A percentile compares a stretch with the other conserved stretches of the same genome.
Evolutionary conservation across 2,113 vertebrate genomes (phyloP).

Genomic region (Ahaetulla prasina): DNA sequence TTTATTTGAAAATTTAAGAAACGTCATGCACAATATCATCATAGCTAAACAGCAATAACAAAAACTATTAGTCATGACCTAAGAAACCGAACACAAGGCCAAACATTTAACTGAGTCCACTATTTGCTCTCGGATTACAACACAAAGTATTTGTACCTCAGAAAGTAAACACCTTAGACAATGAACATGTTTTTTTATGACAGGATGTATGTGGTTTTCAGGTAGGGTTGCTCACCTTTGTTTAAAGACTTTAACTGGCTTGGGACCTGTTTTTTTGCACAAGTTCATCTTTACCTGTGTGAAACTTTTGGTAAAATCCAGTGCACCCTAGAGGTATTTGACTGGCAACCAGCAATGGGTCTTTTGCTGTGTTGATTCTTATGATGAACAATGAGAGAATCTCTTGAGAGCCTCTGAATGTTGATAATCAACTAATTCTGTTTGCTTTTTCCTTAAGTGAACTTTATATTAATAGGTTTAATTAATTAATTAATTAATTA

Average conservation of each 20-base stretch:
- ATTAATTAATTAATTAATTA: background rate
- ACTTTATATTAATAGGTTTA: background rate
- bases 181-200: background rate
- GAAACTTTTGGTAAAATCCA: background rate
- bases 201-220: background rate
- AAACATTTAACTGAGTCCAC: background rate
- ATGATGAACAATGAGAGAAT: background rate
- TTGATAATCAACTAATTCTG: background rate
- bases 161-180: background rate
- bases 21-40: background rate
- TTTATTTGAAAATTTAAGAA: background rate
- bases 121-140: background rate
- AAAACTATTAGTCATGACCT: background rate
- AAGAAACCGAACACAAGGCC: background rate
- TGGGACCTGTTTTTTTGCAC: background rate
- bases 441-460: background rate
- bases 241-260: background rate
- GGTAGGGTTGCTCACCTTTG: background rate
- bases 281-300: background rate
- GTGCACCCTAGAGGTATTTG: background rate
- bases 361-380: background rate
- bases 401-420: background rate
- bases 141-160: background rate
- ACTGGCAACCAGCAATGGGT: background rate
- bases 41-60: background rate